Evolutionary conservation across 2,797 vertebrate genomes (phyloP), one percentile per base, ranked within the genome.

Genomic region (Trematomus bernacchii): DNA sequence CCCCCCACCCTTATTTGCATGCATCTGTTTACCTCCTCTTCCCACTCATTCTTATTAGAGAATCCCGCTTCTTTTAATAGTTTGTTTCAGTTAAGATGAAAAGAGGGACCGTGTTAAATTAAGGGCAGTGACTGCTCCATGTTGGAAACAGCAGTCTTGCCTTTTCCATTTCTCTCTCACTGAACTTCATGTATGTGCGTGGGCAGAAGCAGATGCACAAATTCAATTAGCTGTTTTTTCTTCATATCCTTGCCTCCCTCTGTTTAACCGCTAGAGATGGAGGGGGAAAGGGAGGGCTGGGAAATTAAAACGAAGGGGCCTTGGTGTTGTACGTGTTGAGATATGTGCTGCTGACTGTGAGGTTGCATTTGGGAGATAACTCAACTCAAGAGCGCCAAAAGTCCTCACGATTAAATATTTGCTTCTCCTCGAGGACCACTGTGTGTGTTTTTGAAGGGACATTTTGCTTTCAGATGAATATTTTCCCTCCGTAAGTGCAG

Each of bases 1-100:
- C 53, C 65, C 71, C 44, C 69, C 71, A 61, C 77, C 73, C 79
- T 92, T 75, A 93, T 95, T 93, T 93, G 86, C 93, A 95, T 94
- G 88, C 88, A 90, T 95, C 89, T 94, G 92, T 95, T 94, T 94
- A 90, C 93, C 82, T 89, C 87, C 77, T 79, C 86, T 75, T 86
- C 86, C 89, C 83, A 81, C 91, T 91, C 81, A 27, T 68, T 88
- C 87, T 85, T 93, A 92, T 91, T 88, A 82, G 78, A 88, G 79
- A 87, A 73, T 80, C 78, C 54, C 73, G 18, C 80, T 92, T 86
- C 89, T 37, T 37, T 90, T 92, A 93, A 93, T 91, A 80, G 82
- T 86, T 89, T 10, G 50, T 91, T 90, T 89, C 73, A 83, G 87
- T 79, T 68, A 76, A 87, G 80, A 89, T 86, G 82, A 86, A 84